Base-by-base conservation (phyloP, 35 echinoderm and acorn worm genomes). In the Lytechinus variegatus region DNA sequence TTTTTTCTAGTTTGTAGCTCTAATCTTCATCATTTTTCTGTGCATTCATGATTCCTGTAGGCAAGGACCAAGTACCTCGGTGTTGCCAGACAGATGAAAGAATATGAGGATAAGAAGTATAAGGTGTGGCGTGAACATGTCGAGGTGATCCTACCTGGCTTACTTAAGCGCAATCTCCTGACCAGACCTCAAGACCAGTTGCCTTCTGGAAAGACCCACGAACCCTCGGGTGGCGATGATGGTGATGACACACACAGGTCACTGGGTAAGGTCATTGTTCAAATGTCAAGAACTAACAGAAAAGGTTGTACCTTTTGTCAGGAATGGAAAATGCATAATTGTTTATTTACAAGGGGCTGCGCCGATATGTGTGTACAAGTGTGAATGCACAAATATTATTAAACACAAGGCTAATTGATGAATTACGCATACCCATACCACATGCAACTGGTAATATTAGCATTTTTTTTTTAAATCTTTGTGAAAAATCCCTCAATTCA, bases 81-180 rank as follows among this genome's bases (percentile, higher is more conserved):
- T 51, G 98, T 99, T 19, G 97, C 98, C 29, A 93, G 95, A 54
- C 98, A 98, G 95, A 99, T 99, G 98, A 97, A 97, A 57, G 98
- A 99, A 52, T 99, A 96, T 89, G 98, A 99, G 92, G 98, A 99
- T 53, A 98, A 96, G 96, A 97, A 99, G 57, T 98, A 99, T 53
- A 96, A 97, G 54, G 87, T 91, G 44, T 98, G 98, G 96, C 61
- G 96, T 51, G 98, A 98, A 52, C 95, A 97, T 60, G 96, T 96
- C 6, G 94, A 94, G 24, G 71, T 87, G 53, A 97, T 97, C 91
- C 86, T 99, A 19, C 96, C 98, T 3, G 72, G 98, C 54, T 91
- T 99, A n/a, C 95, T 99, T 8, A 98, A 98, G 91, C 89, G 94
- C 19, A 99, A 99, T 33, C 97, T 99, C 12, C 95, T 98, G 28